Percentiles rank a stretch among this genome's conserved stretches.
Evolutionary conservation across 2,888 invertebrate genomes (phyloP).

Genomic region (Euplagia quadripunctaria): DNA sequence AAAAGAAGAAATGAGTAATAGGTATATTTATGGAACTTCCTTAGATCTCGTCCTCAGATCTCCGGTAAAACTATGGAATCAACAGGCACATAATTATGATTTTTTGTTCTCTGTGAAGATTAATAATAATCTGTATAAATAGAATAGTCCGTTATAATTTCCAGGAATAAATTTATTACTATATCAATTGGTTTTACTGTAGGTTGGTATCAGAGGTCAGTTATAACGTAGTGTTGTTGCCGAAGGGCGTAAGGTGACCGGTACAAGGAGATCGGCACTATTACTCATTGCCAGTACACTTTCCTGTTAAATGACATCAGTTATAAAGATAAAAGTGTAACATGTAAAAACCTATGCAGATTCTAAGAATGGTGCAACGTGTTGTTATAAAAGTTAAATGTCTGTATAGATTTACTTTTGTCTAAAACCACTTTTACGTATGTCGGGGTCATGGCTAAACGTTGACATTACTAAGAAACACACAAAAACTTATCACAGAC

Average conservation of each 20-base stretch:
- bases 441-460: background rate
- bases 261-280: constrained; percentile 38
- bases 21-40: background rate
- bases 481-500: background rate
- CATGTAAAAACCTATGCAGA: background rate
- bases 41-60: background rate
- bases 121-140: background rate
- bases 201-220: constrained; percentile 48
- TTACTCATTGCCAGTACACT: constrained; percentile 31
- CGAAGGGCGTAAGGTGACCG: constrained; percentile 49
- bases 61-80: background rate
- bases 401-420: background rate
- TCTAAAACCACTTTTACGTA: background rate
- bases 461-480: too few species aligned
- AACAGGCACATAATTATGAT: background rate
- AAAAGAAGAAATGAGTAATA: background rate
- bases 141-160: constrained; percentile 8
- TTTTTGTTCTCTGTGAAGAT: background rate
- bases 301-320: constrained; percentile 11
- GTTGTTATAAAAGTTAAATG: background rate
- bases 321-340: constrained; percentile 6
- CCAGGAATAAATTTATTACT: constrained; percentile 27
- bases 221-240: constrained; percentile 40
- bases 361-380: background rate
- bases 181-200: constrained; percentile 27